Evolutionary conservation across 2,113 vertebrate species (phyloP).

Genomic region (Oostethus manadensis): DNA sequence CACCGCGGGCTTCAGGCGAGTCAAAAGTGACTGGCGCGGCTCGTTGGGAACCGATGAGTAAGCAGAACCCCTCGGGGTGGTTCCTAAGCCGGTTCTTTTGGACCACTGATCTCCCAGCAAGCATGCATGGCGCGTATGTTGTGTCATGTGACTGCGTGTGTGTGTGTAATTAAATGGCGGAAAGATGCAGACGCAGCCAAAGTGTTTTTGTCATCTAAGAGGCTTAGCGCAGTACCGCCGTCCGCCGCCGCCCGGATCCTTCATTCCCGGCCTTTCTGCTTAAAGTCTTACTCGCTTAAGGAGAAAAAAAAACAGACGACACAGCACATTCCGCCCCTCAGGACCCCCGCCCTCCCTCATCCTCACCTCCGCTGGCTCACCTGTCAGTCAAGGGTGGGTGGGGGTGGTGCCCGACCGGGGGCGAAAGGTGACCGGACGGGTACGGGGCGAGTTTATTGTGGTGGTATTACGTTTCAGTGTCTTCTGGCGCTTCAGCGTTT

Average conservation of each 20-base stretch:
- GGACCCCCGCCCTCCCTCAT: conserved; percentile 2
- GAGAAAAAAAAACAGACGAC: conserved; percentile 25
- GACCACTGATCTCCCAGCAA: neutral
- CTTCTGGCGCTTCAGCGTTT: conserved; percentile 70
- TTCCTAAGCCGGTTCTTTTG: neutral
- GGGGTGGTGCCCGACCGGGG: neutral
- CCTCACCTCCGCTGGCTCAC: conserved; percentile 10
- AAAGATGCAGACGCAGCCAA: conserved; percentile 39
- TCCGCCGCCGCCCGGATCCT: conserved; percentile 35
- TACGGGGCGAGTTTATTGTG: neutral
- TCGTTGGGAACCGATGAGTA: neutral
- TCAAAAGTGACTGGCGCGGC: too few species aligned
- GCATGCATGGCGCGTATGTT: neutral
- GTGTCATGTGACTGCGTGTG: conserved; percentile 2
- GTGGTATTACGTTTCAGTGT: conserved; percentile 10
- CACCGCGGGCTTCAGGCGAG: too few species aligned
- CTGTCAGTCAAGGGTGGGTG: conserved; percentile 20
- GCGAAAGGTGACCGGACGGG: conserved; percentile 7
- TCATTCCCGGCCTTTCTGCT: conserved; percentile 47
- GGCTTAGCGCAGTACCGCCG: conserved; percentile 44
- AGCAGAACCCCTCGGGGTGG: neutral
- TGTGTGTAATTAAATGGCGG: conserved; percentile 46
- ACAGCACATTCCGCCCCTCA: conserved; percentile 41
- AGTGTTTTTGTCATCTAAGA: conserved; percentile 54
- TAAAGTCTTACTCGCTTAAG: conserved; percentile 48